phyloP scores from a whole-genome alignment of 2,797 vertebrate species.

The Sphaeramia orbicularis region DNA sequence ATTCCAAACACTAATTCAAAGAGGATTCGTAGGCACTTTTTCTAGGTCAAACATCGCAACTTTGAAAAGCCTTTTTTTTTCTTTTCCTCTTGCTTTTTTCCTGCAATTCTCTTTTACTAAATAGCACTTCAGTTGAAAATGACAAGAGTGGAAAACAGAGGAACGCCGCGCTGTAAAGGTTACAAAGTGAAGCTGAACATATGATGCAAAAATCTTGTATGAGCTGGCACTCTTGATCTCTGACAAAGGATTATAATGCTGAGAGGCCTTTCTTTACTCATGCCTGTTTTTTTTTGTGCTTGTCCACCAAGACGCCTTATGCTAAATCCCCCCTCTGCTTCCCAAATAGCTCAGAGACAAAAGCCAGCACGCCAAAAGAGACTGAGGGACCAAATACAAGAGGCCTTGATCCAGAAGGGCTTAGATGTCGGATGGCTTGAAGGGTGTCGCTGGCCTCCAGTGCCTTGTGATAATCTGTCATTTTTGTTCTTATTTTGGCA shows the following conservation, averaged over 20 bases:
- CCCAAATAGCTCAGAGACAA: slow-evolving; percentile 13
- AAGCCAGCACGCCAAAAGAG: slow-evolving; percentile 41
- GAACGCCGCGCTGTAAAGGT: slow-evolving; percentile 25
- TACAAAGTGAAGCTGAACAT: slow-evolving; percentile 25
- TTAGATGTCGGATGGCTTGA: slow-evolving; percentile 54
- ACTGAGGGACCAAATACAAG: slow-evolving; percentile 33
- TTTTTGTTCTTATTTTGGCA: slow-evolving; percentile 7
- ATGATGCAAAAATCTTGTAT: slow-evolving; percentile 9
- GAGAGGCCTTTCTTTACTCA: slow-evolving; percentile 17
- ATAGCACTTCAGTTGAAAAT: slow-evolving; percentile 35
- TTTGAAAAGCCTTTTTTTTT: slow-evolving; percentile 44
- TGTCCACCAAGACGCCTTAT: slow-evolving; percentile 13
- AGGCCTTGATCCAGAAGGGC: slow-evolving; percentile 56
- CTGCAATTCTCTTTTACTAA: slow-evolving; percentile 33
- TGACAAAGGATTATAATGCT: not conserved
- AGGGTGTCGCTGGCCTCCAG: slow-evolving; percentile 28
- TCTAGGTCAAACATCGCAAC: slow-evolving; percentile 68
- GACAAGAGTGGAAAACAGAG: slow-evolving; percentile 9
- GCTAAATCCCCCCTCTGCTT: slow-evolving; percentile 27
- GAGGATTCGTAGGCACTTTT: slow-evolving; percentile 62
- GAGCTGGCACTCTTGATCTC: slow-evolving; percentile 22
- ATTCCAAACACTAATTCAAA: slow-evolving; percentile 72
- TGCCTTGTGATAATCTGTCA: slow-evolving; percentile 49
- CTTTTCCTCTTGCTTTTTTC: slow-evolving; percentile 23
- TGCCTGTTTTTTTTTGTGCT: slow-evolving; percentile 18